Evolutionary conservation across 2,888 invertebrate genomes (phyloP).

Genomic region (Chymomyza procnemis): DNA sequence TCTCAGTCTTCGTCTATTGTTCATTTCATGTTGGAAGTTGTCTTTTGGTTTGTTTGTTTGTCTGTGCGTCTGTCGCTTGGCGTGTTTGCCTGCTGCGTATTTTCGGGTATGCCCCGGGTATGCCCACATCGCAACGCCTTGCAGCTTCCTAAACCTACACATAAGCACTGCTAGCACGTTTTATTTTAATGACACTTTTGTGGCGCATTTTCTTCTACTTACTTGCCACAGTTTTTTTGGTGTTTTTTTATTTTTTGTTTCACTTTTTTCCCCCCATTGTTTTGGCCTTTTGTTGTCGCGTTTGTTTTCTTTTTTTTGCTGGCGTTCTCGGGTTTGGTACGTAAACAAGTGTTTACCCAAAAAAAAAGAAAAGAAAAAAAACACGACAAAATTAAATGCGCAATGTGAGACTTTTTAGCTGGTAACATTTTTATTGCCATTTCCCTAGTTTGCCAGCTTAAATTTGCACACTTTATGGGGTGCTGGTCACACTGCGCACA

Average conservation of each 20-base stretch:
- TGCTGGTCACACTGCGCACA: background rate
- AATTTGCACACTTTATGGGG: background rate
- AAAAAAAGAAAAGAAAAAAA: background rate
- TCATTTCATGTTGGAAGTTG: constrained; percentile 6
- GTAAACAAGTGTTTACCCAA: background rate
- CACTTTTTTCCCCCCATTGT: background rate
- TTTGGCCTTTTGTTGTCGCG: background rate
- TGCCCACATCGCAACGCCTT: constrained; percentile 1
- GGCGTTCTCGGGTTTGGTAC: background rate
- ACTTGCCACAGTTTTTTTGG: constrained; percentile 2
- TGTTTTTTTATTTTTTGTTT: constrained; percentile 8
- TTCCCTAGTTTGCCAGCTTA: background rate
- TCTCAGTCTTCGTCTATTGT: background rate
- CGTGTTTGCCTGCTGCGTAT: constrained; percentile 10
- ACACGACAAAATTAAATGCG: background rate
- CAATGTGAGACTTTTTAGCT: background rate
- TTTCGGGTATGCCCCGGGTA: background rate
- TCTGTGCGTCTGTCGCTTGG: constrained; percentile 24
- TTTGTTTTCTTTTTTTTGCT: background rate
- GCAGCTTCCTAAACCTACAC: constrained; percentile 24
- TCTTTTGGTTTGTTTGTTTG: constrained; percentile 29
- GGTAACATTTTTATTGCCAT: background rate
- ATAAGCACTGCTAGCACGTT: constrained; percentile 62
- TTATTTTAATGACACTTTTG: constrained; percentile 67
- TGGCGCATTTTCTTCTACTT: constrained; percentile 51